Evolutionary conservation across 2,113 vertebrate genomes (phyloP).

Genomic region (Neogale vison): DNA sequence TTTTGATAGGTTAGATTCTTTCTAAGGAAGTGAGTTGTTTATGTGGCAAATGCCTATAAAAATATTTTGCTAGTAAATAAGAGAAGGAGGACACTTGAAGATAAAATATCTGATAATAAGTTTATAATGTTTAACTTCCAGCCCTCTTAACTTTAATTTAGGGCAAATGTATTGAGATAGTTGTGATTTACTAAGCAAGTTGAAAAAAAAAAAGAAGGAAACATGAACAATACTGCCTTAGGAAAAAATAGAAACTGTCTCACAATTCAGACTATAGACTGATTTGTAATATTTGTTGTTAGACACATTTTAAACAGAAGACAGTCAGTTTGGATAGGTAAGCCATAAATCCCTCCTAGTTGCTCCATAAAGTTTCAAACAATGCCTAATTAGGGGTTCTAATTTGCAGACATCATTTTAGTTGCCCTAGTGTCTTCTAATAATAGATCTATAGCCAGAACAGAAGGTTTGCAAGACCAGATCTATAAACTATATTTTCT

Average conservation of each 20-base stretch:
- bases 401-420: background rate
- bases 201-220: background rate
- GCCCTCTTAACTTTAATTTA: background rate
- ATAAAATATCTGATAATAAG: slow-evolving; percentile 21
- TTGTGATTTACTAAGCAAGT: slow-evolving; percentile 22
- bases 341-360: background rate
- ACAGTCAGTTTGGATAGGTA: background rate
- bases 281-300: slow-evolving; percentile 9
- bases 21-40: slow-evolving; percentile 37
- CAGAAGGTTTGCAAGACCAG: slow-evolving; percentile 4
- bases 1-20: slow-evolving; percentile 5
- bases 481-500: background rate
- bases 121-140: slow-evolving; percentile 38
- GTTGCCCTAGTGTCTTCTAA: background rate
- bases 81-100: background rate
- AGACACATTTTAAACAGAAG: background rate
- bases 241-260: background rate
- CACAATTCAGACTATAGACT: background rate
- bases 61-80: slow-evolving; percentile 9
- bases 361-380: background rate
- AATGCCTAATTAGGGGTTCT: background rate
- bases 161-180: background rate
- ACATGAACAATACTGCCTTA: background rate
- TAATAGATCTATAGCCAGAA: background rate
- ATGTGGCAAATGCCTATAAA: background rate